Percentiles rank a stretch among this genome's conserved stretches.
phyloP scores from a whole-genome alignment of 2,797 vertebrate species.

The Chaenodraco wilsoni region DNA sequence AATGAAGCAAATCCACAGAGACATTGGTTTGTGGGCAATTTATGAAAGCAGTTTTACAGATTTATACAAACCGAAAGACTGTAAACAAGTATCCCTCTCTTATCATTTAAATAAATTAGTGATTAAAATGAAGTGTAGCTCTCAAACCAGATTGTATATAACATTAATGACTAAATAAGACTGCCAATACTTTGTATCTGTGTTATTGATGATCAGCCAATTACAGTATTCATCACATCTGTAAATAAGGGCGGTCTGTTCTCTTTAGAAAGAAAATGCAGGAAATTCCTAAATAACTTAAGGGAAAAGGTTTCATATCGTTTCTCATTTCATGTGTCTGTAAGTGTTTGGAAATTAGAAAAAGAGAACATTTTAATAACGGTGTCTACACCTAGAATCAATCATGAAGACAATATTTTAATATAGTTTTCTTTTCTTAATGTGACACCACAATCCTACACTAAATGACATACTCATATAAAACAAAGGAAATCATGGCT shows the following conservation, averaged over 20 bases:
- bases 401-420: slow-evolving; percentile 15
- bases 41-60: slow-evolving; percentile 55
- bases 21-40: slow-evolving; percentile 58
- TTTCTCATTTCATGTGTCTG: neutral
- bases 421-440: slow-evolving; percentile 22
- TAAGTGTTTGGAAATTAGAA: slow-evolving; percentile 10
- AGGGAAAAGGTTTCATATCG: slow-evolving; percentile 4
- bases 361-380: neutral
- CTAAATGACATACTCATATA: neutral
- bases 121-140: slow-evolving; percentile 37
- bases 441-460: slow-evolving; percentile 12
- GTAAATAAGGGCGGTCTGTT: neutral
- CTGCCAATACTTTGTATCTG: neutral
- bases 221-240: slow-evolving; percentile 22
- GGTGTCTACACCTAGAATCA: slow-evolving; percentile 9
- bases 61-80: slow-evolving; percentile 70
- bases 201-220: neutral
- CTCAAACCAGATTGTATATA: slow-evolving; percentile 23
- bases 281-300: neutral
- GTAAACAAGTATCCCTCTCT: slow-evolving; percentile 58
- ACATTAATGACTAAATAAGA: slow-evolving; percentile 8
- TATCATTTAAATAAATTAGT: slow-evolving; percentile 52
- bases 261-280: neutral
- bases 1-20: slow-evolving; percentile 55
- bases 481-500: neutral